These are phyloP conservation scores for Palythoa heliodiscus DNA, from an alignment of 92 coral and sea anemone genomes.

Conservation along the genomic window DNA sequence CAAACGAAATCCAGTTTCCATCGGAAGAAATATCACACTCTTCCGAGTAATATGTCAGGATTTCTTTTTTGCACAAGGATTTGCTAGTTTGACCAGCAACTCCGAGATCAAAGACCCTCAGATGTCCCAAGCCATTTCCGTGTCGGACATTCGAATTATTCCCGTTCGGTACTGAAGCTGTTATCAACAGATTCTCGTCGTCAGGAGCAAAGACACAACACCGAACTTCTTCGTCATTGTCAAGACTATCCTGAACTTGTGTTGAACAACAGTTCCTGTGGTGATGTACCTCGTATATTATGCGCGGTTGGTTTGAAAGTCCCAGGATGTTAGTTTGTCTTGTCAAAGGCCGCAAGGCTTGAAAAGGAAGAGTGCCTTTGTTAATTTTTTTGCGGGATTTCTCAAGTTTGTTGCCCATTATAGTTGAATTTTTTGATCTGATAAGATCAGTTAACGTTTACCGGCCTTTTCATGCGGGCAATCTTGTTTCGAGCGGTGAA, in stretches of 20 bases:
- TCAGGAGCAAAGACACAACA: slow-evolving; percentile 87
- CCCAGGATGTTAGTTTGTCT: slow-evolving; percentile 48
- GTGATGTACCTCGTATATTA: slow-evolving; percentile 71
- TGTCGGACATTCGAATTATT: slow-evolving; percentile 54
- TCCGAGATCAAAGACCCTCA: slow-evolving; percentile 77
- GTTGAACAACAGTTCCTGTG: slow-evolving; percentile 37
- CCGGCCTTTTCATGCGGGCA: neutral
- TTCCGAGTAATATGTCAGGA: slow-evolving; percentile 81
- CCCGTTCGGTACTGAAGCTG: slow-evolving; percentile 75
- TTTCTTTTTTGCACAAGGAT: slow-evolving; percentile 65
- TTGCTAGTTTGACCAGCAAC: slow-evolving; percentile 35
- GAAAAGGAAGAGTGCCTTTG: slow-evolving; percentile 65
- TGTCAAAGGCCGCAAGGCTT: slow-evolving; percentile 74
- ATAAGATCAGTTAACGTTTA: neutral
- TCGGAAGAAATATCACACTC: slow-evolving; percentile 89
- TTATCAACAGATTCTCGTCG: slow-evolving; percentile 73
- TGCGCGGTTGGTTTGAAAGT: slow-evolving; percentile 74
- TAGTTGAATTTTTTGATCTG: neutral
- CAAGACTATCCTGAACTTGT: slow-evolving; percentile 47
- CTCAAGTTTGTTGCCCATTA: slow-evolving; percentile 78
- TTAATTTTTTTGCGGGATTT: slow-evolving; percentile 71
- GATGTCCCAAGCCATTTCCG: slow-evolving; percentile 79
- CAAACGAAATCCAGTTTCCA: slow-evolving; percentile 80
- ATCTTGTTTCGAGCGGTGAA: neutral
- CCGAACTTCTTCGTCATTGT: slow-evolving; percentile 64